phyloP scores from a whole-genome alignment of 2,113 vertebrate species.

The Abramis brama region DNA sequence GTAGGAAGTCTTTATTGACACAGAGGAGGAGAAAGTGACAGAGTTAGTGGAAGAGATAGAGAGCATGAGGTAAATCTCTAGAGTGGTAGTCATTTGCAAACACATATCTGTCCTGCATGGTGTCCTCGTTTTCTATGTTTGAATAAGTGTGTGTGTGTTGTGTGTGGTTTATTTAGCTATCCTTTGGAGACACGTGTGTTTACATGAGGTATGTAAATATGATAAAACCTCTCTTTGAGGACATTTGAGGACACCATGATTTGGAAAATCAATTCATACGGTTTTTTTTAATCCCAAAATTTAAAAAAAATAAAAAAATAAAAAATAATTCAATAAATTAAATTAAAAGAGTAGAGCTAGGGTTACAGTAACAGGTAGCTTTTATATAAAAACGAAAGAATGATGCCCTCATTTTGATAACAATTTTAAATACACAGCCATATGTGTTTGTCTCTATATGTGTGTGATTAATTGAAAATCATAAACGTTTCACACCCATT shows the following conservation, averaged over 20 bases:
- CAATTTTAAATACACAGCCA: background rate
- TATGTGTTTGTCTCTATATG: conserved; percentile 18
- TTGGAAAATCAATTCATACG: background rate
- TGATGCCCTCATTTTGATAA: background rate
- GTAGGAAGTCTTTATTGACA: conserved; percentile 4
- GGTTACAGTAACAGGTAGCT: background rate
- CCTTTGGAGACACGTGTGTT: conserved; percentile 8
- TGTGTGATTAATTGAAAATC: background rate
- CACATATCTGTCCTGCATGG: conserved; percentile 27
- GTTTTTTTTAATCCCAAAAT: background rate
- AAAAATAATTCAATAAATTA: background rate
- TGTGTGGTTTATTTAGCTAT: background rate
- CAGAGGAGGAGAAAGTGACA: conserved; percentile 15
- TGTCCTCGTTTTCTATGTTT: conserved; percentile 25
- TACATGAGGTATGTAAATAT: conserved; percentile 2
- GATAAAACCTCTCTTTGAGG: conserved; percentile 1
- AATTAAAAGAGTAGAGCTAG: background rate
- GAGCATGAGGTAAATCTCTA: conserved; percentile 10
- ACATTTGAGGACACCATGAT: background rate
- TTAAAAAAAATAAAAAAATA: too few species aligned
- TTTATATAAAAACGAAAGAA: background rate
- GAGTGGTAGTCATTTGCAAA: conserved; percentile 41
- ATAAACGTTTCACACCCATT: too few species aligned
- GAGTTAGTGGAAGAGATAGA: conserved; percentile 13
- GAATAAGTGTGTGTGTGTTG: conserved; percentile 5